Percentiles rank a stretch among this genome's conserved stretches.
phyloP scores from a whole-genome alignment of 2,888 invertebrate species.

The Cephonodes hylas region DNA sequence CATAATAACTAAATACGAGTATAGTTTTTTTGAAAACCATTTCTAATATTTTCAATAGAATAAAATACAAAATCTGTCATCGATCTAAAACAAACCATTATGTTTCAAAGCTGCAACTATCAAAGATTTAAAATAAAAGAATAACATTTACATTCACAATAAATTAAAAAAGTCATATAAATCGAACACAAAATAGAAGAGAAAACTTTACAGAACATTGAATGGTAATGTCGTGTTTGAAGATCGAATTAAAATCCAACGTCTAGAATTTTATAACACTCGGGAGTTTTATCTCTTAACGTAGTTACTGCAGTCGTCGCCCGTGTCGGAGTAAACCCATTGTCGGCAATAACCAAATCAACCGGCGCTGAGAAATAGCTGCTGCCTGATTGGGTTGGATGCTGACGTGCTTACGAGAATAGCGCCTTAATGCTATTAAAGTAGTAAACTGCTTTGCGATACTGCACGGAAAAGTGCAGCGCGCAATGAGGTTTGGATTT shows the following conservation, averaged over 20 bases:
- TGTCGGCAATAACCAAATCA: slow-evolving; percentile 47
- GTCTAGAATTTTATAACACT: slow-evolving; percentile 48
- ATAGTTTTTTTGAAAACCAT: too few species aligned
- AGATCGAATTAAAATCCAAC: slow-evolving; percentile 26
- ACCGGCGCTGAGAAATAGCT: slow-evolving; percentile 32
- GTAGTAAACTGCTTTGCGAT: slow-evolving; percentile 30
- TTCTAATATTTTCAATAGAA: too few species aligned
- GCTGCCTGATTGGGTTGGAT: slow-evolving; percentile 41
- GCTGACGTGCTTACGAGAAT: slow-evolving; percentile 29
- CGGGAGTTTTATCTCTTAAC: slow-evolving; percentile 52
- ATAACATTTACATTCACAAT: too few species aligned
- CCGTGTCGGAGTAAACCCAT: slow-evolving; percentile 41
- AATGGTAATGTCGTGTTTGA: background rate
- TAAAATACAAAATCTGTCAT: too few species aligned
- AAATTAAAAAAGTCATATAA: too few species aligned
- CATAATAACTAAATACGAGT: too few species aligned
- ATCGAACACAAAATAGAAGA: background rate
- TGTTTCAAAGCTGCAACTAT: too few species aligned
- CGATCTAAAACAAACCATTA: too few species aligned
- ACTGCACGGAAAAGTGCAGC: slow-evolving; percentile 27
- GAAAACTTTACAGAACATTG: background rate
- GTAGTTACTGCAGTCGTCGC: slow-evolving; percentile 47
- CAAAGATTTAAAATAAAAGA: too few species aligned
- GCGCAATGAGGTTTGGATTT: background rate
- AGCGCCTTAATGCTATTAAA: slow-evolving; percentile 30